A percentile compares a stretch with the other conserved stretches of the same genome.
Conservation (phyloP, 2,113 vertebrate genomes). For the Actenoides lindsayi region DNA sequence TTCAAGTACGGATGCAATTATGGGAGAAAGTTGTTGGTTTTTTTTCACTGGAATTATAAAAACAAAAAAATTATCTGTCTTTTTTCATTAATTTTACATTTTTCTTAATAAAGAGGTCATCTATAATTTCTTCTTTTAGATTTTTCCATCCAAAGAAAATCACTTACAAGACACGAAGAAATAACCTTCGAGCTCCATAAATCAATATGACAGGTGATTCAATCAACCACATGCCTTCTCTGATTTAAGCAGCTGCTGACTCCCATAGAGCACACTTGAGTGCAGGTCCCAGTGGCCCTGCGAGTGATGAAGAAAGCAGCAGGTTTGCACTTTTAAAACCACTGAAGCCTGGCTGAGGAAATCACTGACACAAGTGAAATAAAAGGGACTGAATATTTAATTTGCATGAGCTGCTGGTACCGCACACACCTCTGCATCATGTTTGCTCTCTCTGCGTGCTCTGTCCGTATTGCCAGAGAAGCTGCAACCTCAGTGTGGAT, state of each 20-base stretch:
- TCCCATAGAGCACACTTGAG: background rate
- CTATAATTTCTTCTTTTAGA: background rate
- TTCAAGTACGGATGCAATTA: background rate
- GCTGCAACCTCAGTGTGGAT: rapidly evolving
- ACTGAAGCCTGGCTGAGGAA: conserved; percentile 58
- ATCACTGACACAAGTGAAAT: conserved; percentile 63
- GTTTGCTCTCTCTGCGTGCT: background rate
- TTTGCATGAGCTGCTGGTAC: background rate
- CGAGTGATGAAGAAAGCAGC: conserved; percentile 25
- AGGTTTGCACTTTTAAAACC: conserved; percentile 57
- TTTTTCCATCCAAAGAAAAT: conserved; percentile 1
- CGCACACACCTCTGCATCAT: rapidly evolving
- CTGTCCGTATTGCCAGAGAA: background rate
- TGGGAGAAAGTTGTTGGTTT: background rate
- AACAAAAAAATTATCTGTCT: background rate
- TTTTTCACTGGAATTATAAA: background rate
- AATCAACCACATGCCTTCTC: conserved; percentile 46
- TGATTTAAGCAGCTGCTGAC: conserved; percentile 59
- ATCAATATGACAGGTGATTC: conserved; percentile 66
- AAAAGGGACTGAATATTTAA: conserved; percentile 36
- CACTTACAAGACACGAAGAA: background rate
- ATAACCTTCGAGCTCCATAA: conserved; percentile 60
- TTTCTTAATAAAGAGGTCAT: conserved; percentile 2
- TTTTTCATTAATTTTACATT: background rate
- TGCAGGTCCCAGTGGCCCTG: background rate